Conservation (phyloP, 2,113 vertebrate species). For the Nestor notabilis region DNA sequence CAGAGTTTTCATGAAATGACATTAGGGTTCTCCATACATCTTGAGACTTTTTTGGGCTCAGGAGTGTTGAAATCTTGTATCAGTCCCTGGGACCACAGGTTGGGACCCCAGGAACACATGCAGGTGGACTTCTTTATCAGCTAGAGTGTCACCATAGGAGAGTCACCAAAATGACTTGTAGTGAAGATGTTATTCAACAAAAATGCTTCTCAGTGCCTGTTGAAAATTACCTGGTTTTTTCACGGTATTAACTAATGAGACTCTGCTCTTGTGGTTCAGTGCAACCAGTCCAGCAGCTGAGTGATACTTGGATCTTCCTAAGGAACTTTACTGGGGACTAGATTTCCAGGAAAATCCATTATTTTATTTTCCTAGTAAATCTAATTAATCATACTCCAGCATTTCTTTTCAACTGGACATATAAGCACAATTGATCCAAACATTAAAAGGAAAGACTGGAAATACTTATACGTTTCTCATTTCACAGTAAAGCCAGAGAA, state of each 20-base stretch:
- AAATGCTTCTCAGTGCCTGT: not conserved
- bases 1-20: not conserved
- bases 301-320: not conserved
- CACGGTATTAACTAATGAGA: not conserved
- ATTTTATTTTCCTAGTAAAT: not conserved
- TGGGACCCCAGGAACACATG: not conserved
- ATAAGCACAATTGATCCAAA: not conserved
- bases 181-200: not conserved
- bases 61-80: not conserved
- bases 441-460: not conserved
- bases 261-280: not conserved
- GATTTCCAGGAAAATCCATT: not conserved
- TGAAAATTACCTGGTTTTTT: not conserved
- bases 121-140: not conserved
- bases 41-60: not conserved
- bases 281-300: not conserved
- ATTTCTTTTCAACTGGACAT: not conserved
- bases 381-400: not conserved
- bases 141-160: not conserved
- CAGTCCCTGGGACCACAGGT: not conserved
- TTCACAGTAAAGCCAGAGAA: not conserved
- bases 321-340: not conserved
- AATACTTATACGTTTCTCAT: not conserved
- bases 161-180: not conserved
- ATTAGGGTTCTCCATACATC: not conserved